Base-by-base conservation (phyloP, 2,113 vertebrate species). In the Elachura formosa region DNA sequence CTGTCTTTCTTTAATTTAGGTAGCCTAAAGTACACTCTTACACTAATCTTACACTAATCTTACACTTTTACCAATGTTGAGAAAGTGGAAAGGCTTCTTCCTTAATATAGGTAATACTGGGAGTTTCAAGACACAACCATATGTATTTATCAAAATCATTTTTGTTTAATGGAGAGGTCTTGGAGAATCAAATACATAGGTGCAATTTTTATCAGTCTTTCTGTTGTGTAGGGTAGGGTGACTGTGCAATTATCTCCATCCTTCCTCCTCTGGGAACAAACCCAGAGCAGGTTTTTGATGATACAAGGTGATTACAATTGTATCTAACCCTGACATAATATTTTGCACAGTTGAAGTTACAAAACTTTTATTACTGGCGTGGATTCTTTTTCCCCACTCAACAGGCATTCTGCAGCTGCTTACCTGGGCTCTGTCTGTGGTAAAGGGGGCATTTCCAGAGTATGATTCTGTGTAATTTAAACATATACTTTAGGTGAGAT, bases 201-300 rank as follows among this genome's bases (percentile, higher is more conserved):
- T 31, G 14, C 41, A 45, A 16, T 17, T 81, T 73, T 11, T 45
- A 45, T 75, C 18, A 54, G 34, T 15, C 8, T 54, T 11, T 17
- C 5, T n/a, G 9, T 52, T 0, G 0, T 31, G 11, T 33, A 66
- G 33, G 7, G 21, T 12, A 52, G 22, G 8, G 11, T 76, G 22
- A 67, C 14, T 10, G 16, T 21, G 6, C 14, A 75, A 5, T 23
- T 75, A 11, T 19, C 17, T 7, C 14, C 19, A 33, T 46, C 36
- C 58, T 77, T 78, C 5, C 5, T 62, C 16, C 18, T 21, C n/a
- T 48, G n/a, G 12, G 6, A 22, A 69, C 19, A 14, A 78, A 10
- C 12, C 46, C 9, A 36, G 28, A 10, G 48, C 29, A 72, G 25
- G 8, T 67, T 22, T 71, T 75, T 13, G 10, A 48, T 22, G 19